Percentiles rank a stretch among this genome's conserved stretches.
These are phyloP conservation scores for Drosophila incognita DNA, from an alignment of 2,888 invertebrate species.

Conservation along the genomic window DNA sequence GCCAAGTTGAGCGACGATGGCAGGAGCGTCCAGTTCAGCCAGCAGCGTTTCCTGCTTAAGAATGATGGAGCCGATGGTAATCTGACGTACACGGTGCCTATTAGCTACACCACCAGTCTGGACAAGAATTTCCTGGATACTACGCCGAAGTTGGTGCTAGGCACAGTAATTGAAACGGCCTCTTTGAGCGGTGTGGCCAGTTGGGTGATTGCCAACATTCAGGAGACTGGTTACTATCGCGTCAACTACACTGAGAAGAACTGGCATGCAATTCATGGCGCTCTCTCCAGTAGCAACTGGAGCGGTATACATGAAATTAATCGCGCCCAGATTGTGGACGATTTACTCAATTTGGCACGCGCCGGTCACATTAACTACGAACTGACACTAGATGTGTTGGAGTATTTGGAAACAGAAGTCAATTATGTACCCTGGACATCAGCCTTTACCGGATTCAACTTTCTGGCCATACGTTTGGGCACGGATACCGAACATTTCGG, in stretches of 20 bases:
- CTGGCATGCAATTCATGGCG: constrained; percentile 86
- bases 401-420: constrained; percentile 89
- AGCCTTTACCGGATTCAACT: constrained; percentile 86
- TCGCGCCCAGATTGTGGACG: constrained; percentile 92
- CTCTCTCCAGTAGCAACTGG: constrained; percentile 54
- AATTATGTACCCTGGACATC: constrained; percentile 93
- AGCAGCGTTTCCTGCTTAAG: constrained; percentile 82
- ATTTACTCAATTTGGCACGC: constrained; percentile 91
- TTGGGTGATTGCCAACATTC: constrained; percentile 83
- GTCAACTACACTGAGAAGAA: constrained; percentile 89
- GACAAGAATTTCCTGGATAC: constrained; percentile 67
- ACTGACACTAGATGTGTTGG: constrained; percentile 88
- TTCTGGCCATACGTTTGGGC: constrained; percentile 81
- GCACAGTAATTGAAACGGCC: not conserved
- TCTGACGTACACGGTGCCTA: constrained; percentile 79
- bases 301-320: constrained; percentile 88
- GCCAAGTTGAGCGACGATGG: constrained; percentile 78
- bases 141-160: constrained; percentile 71
- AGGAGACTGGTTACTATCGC: constrained; percentile 86
- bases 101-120: constrained; percentile 78
- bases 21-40: constrained; percentile 63
- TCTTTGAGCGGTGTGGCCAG: constrained; percentile 5
- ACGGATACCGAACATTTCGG: constrained; percentile 70
- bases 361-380: constrained; percentile 87
- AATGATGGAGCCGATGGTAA: constrained; percentile 55